Evolutionary conservation across 2,113 vertebrate genomes (phyloP).

Genomic region (Toxotes jaculatrix): DNA sequence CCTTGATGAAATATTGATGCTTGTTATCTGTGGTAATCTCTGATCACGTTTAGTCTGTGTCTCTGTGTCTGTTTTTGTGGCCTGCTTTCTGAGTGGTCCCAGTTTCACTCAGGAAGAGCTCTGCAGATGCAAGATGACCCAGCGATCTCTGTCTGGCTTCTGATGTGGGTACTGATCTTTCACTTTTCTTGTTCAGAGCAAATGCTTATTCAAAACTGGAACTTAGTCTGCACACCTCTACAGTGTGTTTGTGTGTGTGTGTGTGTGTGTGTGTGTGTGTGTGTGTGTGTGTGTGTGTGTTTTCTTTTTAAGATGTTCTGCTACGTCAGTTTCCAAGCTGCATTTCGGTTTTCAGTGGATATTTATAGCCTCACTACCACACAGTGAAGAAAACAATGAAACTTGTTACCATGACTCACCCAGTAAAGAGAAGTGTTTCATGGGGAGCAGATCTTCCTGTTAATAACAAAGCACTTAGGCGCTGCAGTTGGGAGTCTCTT

Average conservation of each 20-base stretch:
- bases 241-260: too few relatives aligned
- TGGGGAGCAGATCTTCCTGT: slow-evolving; percentile 72
- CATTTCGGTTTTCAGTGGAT: not conserved
- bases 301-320: not conserved
- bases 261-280: too few relatives aligned
- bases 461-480: slow-evolving; percentile 66
- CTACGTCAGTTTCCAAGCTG: not conserved
- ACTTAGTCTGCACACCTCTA: too few relatives aligned
- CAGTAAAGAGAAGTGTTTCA: slow-evolving; percentile 49
- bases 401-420: slow-evolving; percentile 48
- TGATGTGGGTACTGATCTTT: slow-evolving; percentile 43
- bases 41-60: slow-evolving; percentile 20
- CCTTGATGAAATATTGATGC: slow-evolving; percentile 34
- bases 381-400: slow-evolving; percentile 47
- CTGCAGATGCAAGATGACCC: slow-evolving; percentile 78
- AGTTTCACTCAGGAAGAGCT: slow-evolving; percentile 71
- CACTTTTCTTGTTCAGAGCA: slow-evolving; percentile 7
- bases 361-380: slow-evolving; percentile 2
- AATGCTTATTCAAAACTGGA: too few relatives aligned
- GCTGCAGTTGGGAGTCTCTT: slow-evolving; percentile 53
- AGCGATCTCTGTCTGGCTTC: slow-evolving; percentile 68
- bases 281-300: not conserved
- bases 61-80: slow-evolving; percentile 26
- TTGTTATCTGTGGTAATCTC: slow-evolving; percentile 36
- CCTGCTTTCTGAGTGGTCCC: slow-evolving; percentile 17